These are phyloP conservation scores for Chunga burmeisteri DNA, from an alignment of 2,113 vertebrate species.

Conservation along the genomic window DNA sequence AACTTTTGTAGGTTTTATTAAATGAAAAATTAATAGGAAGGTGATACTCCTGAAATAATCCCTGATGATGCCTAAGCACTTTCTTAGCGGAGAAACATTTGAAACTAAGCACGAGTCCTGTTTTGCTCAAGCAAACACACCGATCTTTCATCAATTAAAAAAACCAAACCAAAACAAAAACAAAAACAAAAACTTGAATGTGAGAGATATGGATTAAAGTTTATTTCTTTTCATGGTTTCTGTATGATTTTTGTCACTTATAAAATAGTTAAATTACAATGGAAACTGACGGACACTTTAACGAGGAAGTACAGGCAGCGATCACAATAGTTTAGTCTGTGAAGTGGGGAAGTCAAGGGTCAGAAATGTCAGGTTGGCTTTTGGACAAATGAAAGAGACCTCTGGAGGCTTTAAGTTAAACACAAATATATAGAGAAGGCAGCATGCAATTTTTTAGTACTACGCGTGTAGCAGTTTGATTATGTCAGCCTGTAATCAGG, in stretches of 20 bases:
- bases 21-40: conserved; percentile 23
- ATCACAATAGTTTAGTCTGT: conserved; percentile 64
- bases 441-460: conserved; percentile 20
- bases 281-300: conserved; percentile 65
- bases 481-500: conserved; percentile 6
- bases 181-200: not conserved
- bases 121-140: conserved; percentile 52
- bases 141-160: not conserved
- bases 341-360: conserved; percentile 71
- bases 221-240: conserved; percentile 48
- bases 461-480: not conserved
- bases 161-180: not conserved
- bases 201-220: conserved; percentile 53
- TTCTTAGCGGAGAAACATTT: conserved; percentile 37
- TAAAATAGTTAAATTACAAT: conserved; percentile 73
- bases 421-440: conserved; percentile 21
- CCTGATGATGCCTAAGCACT: conserved; percentile 4
- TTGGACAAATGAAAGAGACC: conserved; percentile 58
- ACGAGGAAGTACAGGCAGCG: conserved; percentile 68
- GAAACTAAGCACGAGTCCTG: conserved; percentile 51
- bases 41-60: conserved; percentile 50
- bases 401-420: conserved; percentile 53
- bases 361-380: conserved; percentile 74
- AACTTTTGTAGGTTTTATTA: conserved; percentile 53
- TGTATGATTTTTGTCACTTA: conserved; percentile 55